phyloP scores from a whole-genome alignment of 1,140 invertebrate species.

The fruit fly (Drosophila melanogaster) region DNA sequence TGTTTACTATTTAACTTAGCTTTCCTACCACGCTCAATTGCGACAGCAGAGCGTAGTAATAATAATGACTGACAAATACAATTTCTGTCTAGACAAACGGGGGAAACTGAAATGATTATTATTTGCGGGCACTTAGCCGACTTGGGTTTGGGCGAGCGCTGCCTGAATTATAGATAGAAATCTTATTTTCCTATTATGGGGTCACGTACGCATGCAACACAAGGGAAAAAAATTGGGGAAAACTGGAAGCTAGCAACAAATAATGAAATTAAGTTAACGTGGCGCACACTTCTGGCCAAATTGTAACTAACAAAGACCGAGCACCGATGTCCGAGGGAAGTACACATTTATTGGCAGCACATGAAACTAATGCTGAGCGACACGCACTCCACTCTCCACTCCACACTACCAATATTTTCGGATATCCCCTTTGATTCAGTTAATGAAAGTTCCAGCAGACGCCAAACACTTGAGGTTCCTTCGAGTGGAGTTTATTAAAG shows the following conservation, averaged over 20 bases:
- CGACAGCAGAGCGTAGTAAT: conserved; percentile 39
- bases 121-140: conserved; percentile 45
- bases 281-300: conserved; percentile 56
- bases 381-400: conserved; percentile 49
- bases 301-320: conserved; percentile 55
- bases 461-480: conserved; percentile 14
- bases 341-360: conserved; percentile 74
- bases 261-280: conserved; percentile 80
- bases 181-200: conserved; percentile 79
- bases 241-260: conserved; percentile 55
- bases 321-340: conserved; percentile 45
- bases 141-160: conserved; percentile 40
- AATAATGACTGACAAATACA: conserved; percentile 72
- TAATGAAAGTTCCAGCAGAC: conserved; percentile 50
- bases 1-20: conserved; percentile 45
- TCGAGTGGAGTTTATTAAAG: conserved; percentile 49
- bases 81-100: conserved; percentile 68
- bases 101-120: conserved; percentile 53
- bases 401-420: neutral
- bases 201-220: conserved; percentile 70
- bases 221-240: conserved; percentile 5
- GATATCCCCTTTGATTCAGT: conserved; percentile 23
- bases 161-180: conserved; percentile 79
- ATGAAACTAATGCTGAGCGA: conserved; percentile 71
- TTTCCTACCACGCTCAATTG: conserved; percentile 39